A percentile compares a stretch with the other conserved stretches of the same genome.
These are phyloP conservation scores for Steatornis caripensis DNA, from an alignment of 2,113 vertebrate genomes.

Conservation along the genomic window DNA sequence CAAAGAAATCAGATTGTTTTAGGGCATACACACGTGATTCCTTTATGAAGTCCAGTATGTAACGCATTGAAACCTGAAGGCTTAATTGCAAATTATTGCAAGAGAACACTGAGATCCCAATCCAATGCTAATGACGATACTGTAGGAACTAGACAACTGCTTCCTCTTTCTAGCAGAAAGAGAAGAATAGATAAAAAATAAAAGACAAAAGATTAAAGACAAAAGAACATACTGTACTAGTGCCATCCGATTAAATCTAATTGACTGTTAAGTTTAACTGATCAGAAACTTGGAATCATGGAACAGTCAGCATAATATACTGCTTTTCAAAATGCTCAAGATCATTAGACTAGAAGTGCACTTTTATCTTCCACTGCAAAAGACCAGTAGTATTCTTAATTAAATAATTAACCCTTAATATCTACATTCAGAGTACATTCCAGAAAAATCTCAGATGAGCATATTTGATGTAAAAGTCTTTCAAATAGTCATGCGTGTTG, in stretches of 20 bases:
- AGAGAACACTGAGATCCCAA: background rate
- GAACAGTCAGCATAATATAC: background rate
- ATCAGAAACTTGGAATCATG: background rate
- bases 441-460: background rate
- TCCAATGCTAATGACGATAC: background rate
- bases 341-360: background rate
- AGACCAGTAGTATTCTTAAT: conserved; percentile 8
- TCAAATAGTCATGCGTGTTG: background rate
- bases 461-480: background rate
- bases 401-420: background rate
- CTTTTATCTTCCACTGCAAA: background rate
- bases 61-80: background rate
- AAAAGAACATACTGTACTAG: background rate
- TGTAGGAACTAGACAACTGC: background rate
- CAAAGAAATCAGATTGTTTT: background rate
- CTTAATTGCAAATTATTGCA: background rate
- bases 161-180: background rate
- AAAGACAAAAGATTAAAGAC: background rate
- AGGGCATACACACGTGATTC: background rate
- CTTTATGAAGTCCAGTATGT: background rate
- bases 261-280: background rate
- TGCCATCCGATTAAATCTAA: background rate
- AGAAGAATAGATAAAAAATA: background rate
- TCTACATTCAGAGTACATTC: background rate
- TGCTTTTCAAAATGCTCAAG: background rate